A percentile compares a stretch with the other conserved stretches of the same genome.
These are phyloP conservation scores for Chelmon rostratus DNA, from an alignment of 2,797 vertebrate genomes.

Conservation along the genomic window DNA sequence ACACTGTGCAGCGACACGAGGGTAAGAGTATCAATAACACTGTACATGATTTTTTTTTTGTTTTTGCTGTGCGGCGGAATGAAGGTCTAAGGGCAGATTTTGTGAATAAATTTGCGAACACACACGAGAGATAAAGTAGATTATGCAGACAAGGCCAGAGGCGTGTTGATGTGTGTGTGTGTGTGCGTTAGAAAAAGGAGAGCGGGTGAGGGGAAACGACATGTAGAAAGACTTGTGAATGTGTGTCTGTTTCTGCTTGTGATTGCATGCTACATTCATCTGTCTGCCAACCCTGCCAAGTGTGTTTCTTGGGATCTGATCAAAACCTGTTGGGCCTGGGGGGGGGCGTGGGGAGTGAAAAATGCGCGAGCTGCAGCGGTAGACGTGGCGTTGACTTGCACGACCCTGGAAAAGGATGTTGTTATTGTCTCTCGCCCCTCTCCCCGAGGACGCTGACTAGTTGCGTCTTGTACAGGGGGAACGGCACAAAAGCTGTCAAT, in stretches of 20 bases:
- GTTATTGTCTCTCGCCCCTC: constrained; percentile 59
- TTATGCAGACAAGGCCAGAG: constrained; percentile 24
- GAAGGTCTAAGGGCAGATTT: constrained; percentile 38
- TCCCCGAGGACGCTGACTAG: constrained; percentile 61
- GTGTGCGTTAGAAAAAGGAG: neutral
- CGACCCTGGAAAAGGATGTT: constrained; percentile 72
- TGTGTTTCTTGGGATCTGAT: constrained; percentile 67
- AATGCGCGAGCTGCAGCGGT: constrained; percentile 27
- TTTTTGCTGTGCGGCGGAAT: constrained; percentile 3
- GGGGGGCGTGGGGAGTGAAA: constrained; percentile 15
- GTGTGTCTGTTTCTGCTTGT: constrained; percentile 58
- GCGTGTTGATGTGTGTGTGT: constrained; percentile 4
- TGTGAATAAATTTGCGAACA: constrained; percentile 52
- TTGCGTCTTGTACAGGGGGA: constrained; percentile 59
- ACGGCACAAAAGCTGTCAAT: constrained; percentile 66
- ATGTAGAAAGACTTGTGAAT: constrained; percentile 38
- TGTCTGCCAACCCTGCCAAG: constrained; percentile 51
- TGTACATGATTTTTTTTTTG: neutral
- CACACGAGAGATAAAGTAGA: constrained; percentile 44
- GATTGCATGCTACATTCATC: constrained; percentile 64
- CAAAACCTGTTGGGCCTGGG: constrained; percentile 57
- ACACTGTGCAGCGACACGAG: constrained; percentile 31
- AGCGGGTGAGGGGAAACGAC: constrained; percentile 13
- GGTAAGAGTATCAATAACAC: constrained; percentile 10
- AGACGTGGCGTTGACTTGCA: constrained; percentile 63